A percentile compares a stretch with the other conserved stretches of the same genome.
Evolutionary conservation across 2,113 vertebrate species (phyloP).

Genomic region (Vimba vimba): DNA sequence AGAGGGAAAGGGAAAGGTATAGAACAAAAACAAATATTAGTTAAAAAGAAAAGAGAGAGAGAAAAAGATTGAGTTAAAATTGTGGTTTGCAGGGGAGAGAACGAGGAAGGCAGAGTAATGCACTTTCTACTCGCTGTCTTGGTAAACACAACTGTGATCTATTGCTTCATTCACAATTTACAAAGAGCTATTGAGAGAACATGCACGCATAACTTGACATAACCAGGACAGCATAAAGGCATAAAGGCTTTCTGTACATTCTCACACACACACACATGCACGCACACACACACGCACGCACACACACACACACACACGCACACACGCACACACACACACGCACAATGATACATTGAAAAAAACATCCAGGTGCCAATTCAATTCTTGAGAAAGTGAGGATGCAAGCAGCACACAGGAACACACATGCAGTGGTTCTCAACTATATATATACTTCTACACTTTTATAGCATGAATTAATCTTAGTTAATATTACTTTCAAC

Average conservation of each 20-base stretch:
- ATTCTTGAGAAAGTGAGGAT: background rate
- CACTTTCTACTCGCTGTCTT: background rate
- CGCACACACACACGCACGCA: background rate
- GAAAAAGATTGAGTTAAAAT: background rate
- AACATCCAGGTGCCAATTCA: background rate
- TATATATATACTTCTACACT: no score
- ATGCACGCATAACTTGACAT: background rate
- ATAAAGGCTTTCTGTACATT: background rate
- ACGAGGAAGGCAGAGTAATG: background rate
- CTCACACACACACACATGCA: background rate
- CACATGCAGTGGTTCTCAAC: no score
- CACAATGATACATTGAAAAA: background rate
- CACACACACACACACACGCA: background rate
- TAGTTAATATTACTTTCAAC: no score
- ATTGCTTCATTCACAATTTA: conserved; percentile 18
- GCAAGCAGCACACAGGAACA: no score
- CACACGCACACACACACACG: background rate
- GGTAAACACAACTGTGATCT: conserved; percentile 14
- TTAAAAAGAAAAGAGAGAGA: background rate
- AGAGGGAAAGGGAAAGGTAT: conserved; percentile 11
- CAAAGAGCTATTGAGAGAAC: conserved; percentile 21
- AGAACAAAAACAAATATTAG: background rate
- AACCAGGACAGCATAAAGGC: background rate
- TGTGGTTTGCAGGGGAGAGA: background rate
- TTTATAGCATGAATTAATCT: no score